A percentile compares a stretch with the other conserved stretches of the same genome.
Conservation (phyloP, 37 sponge, comb jelly and placozoan species). For the Ephydatia muelleri region DNA sequence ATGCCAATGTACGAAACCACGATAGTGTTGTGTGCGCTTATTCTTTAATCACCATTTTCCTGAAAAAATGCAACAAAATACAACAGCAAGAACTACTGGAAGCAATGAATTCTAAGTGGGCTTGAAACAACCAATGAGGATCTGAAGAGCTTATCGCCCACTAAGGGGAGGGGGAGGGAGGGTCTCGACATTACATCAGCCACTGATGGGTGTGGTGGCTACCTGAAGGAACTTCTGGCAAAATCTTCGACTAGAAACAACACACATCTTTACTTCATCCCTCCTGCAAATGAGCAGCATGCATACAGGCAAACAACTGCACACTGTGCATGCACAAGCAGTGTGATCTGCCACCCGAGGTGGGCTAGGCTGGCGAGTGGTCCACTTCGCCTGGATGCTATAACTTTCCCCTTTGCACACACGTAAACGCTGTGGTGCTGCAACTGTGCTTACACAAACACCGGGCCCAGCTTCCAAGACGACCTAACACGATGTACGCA, state of each 20-base stretch:
- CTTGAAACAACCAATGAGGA: neutral
- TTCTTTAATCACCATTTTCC: too few species aligned
- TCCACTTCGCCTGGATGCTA: too few species aligned
- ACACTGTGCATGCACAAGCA: too few species aligned
- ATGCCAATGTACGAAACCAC: too few species aligned
- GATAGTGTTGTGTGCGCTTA: too few species aligned
- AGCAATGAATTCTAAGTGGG: neutral
- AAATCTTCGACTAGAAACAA: neutral
- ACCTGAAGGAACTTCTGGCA: neutral
- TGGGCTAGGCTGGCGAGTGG: too few species aligned
- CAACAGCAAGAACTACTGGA: slow-evolving; percentile 1
- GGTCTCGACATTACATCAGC: neutral
- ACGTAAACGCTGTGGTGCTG: neutral
- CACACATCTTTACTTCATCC: neutral
- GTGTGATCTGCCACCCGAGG: too few species aligned
- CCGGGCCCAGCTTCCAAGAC: too few species aligned
- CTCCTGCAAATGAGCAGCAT: neutral
- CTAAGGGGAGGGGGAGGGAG: neutral
- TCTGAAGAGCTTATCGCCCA: neutral
- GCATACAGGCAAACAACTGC: too few species aligned
- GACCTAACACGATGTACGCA: neutral
- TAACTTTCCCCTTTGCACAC: too few species aligned
- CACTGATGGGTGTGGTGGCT: neutral
- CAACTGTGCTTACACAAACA: neutral
- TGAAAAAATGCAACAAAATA: too few species aligned